phyloP scores from a whole-genome alignment of 2,797 vertebrate genomes.

The Sebastes nivosus region DNA sequence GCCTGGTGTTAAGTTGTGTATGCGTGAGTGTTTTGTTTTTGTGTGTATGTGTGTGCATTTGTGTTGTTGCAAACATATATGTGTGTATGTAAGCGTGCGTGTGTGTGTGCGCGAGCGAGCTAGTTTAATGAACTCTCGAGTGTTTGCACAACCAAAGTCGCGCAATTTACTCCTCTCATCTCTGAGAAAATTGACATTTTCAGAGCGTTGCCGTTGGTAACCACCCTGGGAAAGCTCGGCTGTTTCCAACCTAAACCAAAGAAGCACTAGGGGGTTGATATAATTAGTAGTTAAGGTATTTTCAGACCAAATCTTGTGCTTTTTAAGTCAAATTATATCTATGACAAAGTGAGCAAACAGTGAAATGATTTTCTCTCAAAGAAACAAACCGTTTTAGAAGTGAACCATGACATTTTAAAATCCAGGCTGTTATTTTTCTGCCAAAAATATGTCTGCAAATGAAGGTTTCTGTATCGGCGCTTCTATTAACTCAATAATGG shows the following conservation, averaged over 20 bases:
- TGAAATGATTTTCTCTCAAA: not conserved
- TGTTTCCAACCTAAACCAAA: conserved; percentile 47
- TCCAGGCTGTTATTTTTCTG: not conserved
- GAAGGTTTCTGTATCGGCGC: conserved; percentile 7
- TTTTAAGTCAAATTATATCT: conserved; percentile 7
- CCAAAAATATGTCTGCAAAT: not conserved
- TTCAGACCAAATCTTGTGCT: conserved; percentile 8
- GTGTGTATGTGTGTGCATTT: conserved; percentile 1
- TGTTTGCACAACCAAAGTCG: conserved; percentile 69
- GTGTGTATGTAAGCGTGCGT: conserved; percentile 20
- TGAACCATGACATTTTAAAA: conserved; percentile 13
- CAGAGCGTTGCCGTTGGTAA: conserved; percentile 70
- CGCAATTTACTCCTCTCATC: conserved; percentile 63
- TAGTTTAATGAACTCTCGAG: conserved; percentile 69
- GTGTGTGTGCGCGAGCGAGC: not conserved
- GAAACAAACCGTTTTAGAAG: not conserved
- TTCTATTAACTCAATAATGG: conserved; percentile 35
- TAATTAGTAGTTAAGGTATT: conserved; percentile 44
- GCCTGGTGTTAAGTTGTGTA: conserved; percentile 24
- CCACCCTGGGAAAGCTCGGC: conserved; percentile 71
- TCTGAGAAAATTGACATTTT: conserved; percentile 69
- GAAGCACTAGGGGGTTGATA: conserved; percentile 8
- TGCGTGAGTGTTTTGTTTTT: conserved; percentile 31
- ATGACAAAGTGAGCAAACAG: not conserved
- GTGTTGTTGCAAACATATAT: conserved; percentile 8